These are phyloP conservation scores for Magallana angulata DNA, from an alignment of 1,140 invertebrate species.

Conservation along the genomic window DNA sequence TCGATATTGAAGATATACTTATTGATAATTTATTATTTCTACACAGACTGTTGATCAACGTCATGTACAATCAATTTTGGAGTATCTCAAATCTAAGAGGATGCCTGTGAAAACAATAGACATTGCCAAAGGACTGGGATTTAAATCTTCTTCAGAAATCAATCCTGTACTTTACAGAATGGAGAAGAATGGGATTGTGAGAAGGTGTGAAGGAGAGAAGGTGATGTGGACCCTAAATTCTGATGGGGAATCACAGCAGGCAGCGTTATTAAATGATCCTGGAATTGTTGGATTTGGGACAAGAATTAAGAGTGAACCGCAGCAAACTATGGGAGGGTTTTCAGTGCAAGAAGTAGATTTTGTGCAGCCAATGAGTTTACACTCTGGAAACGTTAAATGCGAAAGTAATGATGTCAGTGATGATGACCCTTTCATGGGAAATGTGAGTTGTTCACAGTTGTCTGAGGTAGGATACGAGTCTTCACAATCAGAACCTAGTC, in stretches of 20 bases:
- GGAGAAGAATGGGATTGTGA: conserved; percentile 10
- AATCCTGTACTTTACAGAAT: conserved; percentile 72
- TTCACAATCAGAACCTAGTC: not conserved
- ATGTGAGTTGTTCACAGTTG: not conserved
- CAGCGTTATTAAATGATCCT: not conserved
- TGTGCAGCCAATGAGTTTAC: not conserved
- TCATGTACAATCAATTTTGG: conserved; percentile 23
- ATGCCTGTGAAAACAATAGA: conserved; percentile 67
- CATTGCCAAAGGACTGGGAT: conserved; percentile 67
- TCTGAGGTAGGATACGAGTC: not conserved
- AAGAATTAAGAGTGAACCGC: not conserved
- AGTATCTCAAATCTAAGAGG: conserved; percentile 50
- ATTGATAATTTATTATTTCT: not conserved
- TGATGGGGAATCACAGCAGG: not conserved
- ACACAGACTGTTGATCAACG: not conserved
- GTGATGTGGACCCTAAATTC: conserved; percentile 35
- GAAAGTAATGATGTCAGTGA: not conserved
- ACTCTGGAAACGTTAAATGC: not conserved
- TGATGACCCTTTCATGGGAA: conserved; percentile 5
- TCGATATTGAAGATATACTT: too few species aligned
- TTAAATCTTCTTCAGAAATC: conserved; percentile 68
- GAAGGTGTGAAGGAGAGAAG: not conserved
- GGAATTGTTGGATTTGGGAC: not conserved
- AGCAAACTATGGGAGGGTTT: not conserved
- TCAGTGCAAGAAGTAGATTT: not conserved